Evolutionary conservation across 2,797 vertebrate species (phyloP).

Genomic region (Acipenser transmontanus): DNA sequence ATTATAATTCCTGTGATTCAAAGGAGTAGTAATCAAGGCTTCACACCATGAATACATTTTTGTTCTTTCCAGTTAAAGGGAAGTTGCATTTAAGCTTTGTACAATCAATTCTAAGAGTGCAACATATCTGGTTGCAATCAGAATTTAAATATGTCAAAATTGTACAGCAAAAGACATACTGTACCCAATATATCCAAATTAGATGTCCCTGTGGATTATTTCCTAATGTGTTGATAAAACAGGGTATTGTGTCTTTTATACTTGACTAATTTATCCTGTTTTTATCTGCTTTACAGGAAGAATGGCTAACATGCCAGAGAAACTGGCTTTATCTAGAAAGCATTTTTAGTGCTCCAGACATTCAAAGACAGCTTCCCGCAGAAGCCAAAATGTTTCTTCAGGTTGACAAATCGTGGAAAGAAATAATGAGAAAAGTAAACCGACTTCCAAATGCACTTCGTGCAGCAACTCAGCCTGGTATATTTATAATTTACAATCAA

Average conservation of each 20-base stretch:
- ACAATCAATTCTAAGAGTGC: too few species aligned
- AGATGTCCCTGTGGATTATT: too few species aligned
- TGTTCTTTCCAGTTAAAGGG: too few species aligned
- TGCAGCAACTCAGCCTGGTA: conserved; percentile 67
- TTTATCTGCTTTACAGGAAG: conserved; percentile 50
- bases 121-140: too few species aligned
- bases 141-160: too few species aligned
- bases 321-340: conserved; percentile 80
- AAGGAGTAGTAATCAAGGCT: too few species aligned
- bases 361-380: conserved; percentile 68
- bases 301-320: conserved; percentile 74
- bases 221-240: too few species aligned
- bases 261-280: background rate
- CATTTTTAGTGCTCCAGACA: conserved; percentile 74
- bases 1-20: too few species aligned
- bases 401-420: conserved; percentile 79
- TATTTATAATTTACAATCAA: background rate
- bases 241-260: background rate
- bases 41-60: too few species aligned
- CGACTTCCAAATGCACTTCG: conserved; percentile 63
- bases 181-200: too few species aligned
- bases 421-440: conserved; percentile 72
- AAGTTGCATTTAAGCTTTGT: too few species aligned
- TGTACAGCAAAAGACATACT: background rate
- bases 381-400: conserved; percentile 79